Evolutionary conservation across 2,797 vertebrate species (phyloP), one percentile per base, ranked within the genome.

Genomic region (Nothura maculosa): DNA sequence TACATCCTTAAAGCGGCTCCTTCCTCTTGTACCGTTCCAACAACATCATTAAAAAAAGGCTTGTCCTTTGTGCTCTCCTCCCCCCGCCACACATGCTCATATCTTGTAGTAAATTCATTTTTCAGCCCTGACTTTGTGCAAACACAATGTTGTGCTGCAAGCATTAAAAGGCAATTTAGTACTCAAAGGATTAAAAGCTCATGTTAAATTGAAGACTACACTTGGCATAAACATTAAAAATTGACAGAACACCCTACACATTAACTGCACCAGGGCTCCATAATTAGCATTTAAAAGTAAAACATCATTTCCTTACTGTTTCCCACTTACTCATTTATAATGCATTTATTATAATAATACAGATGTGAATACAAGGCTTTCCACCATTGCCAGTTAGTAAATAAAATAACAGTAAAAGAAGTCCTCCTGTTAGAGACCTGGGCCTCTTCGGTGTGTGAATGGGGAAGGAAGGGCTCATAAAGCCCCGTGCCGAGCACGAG

Each of bases 171-270:
- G 98, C 98, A 98, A 99, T 99, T 99, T 99, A 98, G 98, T 98
- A 98, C 98, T 99, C 98, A 96, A 98, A 98, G 98, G 98, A 99
- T 99, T 99, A 99, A 99, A 99, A 99, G 98, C 98, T 98, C 98
- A 99, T 99, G 99, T 99, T 99, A 99, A 99, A 99, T 99, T 98
- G 98, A 99, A 99, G 98, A 98, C 98, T 98, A 98, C 98, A 99
- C 98, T 99, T 98, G 98, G 98, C 97, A 98, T 98, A 98, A 98
- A 98, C 98, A 99, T 99, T 98, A 99, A 99, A 99, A 98, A 99
- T 99, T 98, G 98, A 99, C 98, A 98, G 98, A 98, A 98, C 98
- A 98, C 98, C 98, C 98, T 97, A 98, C 98, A 98, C 98, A 99
- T 99, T 99, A 99, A 99, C 98, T 98, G 97, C 95, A 97, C 97